A percentile compares a stretch with the other conserved stretches of the same genome.
Conservation (phyloP, 2,888 invertebrate genomes). For the Caenorhabditis virilis region DNA sequence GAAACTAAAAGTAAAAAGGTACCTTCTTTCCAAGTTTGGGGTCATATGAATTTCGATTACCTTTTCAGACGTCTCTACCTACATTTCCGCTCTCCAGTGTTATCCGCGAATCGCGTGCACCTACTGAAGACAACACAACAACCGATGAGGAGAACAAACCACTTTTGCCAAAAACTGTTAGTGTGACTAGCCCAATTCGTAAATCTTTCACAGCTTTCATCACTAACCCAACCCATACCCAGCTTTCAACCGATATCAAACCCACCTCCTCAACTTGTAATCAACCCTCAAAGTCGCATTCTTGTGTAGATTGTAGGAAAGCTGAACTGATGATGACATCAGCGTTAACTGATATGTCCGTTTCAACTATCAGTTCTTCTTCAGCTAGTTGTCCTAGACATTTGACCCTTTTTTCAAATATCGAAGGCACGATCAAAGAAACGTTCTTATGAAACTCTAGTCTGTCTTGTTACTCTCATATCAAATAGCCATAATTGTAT, state of each 20-base stretch:
- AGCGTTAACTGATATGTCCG: constrained; percentile 33
- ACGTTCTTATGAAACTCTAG: constrained; percentile 38
- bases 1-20: constrained; percentile 9
- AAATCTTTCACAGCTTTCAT: constrained; percentile 26
- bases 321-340: constrained; percentile 37
- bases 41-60: background rate
- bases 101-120: constrained; percentile 27
- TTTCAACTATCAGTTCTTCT: constrained; percentile 32
- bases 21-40: background rate
- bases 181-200: constrained; percentile 3
- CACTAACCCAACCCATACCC: background rate
- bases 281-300: constrained; percentile 30
- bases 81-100: constrained; percentile 10
- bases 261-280: no score
- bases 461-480: background rate
- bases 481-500: no score
- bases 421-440: constrained; percentile 41
- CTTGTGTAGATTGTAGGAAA: constrained; percentile 42
- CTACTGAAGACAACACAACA: constrained; percentile 43
- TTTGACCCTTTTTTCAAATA: constrained; percentile 28
- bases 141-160: constrained; percentile 40
- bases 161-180: constrained; percentile 13
- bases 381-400: constrained; percentile 21
- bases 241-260: background rate
- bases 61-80: constrained; percentile 29